Evolutionary conservation across 2,888 invertebrate genomes (phyloP).

Genomic region (Idaea aversata): DNA sequence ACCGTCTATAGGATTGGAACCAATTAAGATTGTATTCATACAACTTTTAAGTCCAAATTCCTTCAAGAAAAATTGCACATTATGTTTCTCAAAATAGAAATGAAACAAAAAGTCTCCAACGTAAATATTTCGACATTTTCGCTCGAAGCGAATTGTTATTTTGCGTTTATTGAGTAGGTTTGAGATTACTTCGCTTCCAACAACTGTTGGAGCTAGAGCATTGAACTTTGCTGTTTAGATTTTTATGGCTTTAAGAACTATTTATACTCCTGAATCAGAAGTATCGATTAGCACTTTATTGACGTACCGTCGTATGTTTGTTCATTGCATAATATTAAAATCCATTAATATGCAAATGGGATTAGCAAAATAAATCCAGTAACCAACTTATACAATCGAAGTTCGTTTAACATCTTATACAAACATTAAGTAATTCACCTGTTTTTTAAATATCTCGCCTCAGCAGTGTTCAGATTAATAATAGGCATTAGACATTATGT

Average conservation of each 20-base stretch:
- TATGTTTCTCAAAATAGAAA: constrained; percentile 51
- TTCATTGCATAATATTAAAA: constrained; percentile 8
- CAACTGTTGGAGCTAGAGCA: constrained; percentile 61
- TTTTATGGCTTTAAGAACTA: constrained; percentile 32
- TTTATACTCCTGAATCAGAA: constrained; percentile 25
- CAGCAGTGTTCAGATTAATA: background rate
- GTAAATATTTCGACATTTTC: constrained; percentile 70
- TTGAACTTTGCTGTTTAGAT: constrained; percentile 60
- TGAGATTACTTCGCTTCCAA: constrained; percentile 55
- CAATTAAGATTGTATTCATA: constrained; percentile 49
- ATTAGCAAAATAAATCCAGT: constrained; percentile 2
- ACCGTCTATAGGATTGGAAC: constrained; percentile 30
- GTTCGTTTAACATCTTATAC: background rate
- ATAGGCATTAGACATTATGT: background rate
- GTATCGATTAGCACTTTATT: constrained; percentile 17
- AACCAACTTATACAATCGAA: background rate
- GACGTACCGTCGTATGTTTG: constrained; percentile 7
- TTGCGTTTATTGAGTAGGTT: constrained; percentile 64
- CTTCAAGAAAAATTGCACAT: constrained; percentile 43
- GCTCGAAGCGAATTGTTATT: constrained; percentile 59
- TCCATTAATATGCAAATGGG: constrained; percentile 11
- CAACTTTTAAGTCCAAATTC: constrained; percentile 49
- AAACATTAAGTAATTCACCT: background rate
- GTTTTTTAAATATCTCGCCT: background rate
- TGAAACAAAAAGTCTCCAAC: constrained; percentile 60